Evolutionary conservation across 2,113 vertebrate species (phyloP).

Genomic region (Gnathonemus echidnorhynchus): DNA sequence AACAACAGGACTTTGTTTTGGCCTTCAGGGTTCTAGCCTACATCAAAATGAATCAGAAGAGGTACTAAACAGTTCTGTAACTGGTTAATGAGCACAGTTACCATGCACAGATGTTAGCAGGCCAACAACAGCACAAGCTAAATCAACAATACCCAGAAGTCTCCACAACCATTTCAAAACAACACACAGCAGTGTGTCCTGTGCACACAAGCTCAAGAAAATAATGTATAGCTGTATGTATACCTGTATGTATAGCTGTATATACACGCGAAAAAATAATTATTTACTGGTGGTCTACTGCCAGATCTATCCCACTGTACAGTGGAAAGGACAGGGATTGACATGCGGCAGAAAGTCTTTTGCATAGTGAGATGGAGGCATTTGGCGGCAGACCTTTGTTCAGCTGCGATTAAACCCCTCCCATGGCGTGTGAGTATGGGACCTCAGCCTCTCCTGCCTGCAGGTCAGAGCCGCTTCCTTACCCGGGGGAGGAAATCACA

Average conservation of each 20-base stretch:
- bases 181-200: not conserved
- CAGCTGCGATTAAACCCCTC: conserved; percentile 5
- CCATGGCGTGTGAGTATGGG: not conserved
- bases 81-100: not conserved
- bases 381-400: conserved; percentile 25
- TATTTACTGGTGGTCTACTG: conserved; percentile 44
- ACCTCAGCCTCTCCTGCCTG: not conserved
- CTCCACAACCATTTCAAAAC: not conserved
- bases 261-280: not conserved
- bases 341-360: conserved; percentile 31
- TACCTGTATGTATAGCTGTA: not conserved
- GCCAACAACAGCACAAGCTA: not conserved
- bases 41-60: not conserved
- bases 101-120: not conserved
- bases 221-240: not conserved
- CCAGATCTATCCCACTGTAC: conserved; percentile 36
- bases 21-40: not conserved
- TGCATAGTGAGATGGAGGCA: conserved; percentile 19
- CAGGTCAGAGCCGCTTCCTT: not conserved
- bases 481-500: conserved; percentile 6
- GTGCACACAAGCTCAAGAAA: not conserved
- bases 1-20: not conserved
- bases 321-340: conserved; percentile 29
- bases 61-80: not conserved
- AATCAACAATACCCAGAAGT: not conserved